Percentiles rank a stretch among this genome's conserved stretches.
phyloP scores from a whole-genome alignment of 2,797 vertebrate genomes.

The Podargus strigoides region DNA sequence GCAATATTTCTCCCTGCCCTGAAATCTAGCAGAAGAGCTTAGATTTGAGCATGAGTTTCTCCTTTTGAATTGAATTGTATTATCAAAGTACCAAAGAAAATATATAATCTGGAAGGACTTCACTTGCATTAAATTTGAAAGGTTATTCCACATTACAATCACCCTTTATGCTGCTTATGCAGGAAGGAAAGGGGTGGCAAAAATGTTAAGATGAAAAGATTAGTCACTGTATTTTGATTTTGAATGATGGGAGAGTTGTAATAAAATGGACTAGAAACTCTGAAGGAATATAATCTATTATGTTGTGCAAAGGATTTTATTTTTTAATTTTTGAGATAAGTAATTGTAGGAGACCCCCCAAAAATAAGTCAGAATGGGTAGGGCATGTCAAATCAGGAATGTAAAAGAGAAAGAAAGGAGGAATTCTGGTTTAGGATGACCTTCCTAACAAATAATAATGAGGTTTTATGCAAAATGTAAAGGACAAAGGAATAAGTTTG shows the following conservation, averaged over 20 bases:
- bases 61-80: background rate
- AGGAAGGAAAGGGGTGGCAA: background rate
- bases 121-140: background rate
- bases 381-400: background rate
- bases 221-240: background rate
- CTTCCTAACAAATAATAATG: background rate
- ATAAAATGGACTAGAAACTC: background rate
- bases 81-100: background rate
- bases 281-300: background rate
- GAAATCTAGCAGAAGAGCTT: background rate
- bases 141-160: background rate
- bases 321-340: background rate
- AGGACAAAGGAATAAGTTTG: background rate
- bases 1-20: background rate
- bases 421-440: background rate
- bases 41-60: background rate
- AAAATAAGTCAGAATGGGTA: background rate
- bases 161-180: background rate
- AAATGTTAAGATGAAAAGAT: background rate
- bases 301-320: background rate
- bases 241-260: background rate
- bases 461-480: background rate
- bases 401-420: background rate
- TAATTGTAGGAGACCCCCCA: background rate
- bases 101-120: background rate